Evolutionary conservation across 1,140 invertebrate genomes (phyloP).

Genomic region (Glossosoma conforme): DNA sequence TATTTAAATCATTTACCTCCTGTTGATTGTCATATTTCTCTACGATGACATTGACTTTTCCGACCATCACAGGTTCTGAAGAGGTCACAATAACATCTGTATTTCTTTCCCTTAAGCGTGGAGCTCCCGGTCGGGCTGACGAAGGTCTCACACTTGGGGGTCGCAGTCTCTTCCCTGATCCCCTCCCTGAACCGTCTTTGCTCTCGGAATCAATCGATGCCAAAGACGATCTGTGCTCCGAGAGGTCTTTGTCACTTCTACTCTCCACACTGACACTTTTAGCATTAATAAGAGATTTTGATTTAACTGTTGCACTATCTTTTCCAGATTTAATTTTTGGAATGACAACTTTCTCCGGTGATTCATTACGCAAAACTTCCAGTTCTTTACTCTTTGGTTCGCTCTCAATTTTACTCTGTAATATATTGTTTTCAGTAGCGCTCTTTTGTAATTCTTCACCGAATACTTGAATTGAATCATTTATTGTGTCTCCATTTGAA

Average conservation of each 20-base stretch:
- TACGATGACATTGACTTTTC: slow-evolving; percentile 64
- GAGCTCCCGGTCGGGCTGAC: slow-evolving; percentile 73
- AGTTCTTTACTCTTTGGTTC: slow-evolving; percentile 2
- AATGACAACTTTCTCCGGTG: slow-evolving; percentile 3
- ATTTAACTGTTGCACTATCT: slow-evolving; percentile 18
- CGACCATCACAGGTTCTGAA: slow-evolving; percentile 45
- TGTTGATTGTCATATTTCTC: slow-evolving; percentile 54
- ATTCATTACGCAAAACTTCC: neutral
- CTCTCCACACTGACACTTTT: slow-evolving; percentile 16
- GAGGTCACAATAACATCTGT: slow-evolving; percentile 50
- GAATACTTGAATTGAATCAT: neutral
- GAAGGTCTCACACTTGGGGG: slow-evolving; percentile 66
- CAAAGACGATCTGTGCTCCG: slow-evolving; percentile 15
- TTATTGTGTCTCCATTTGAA: neutral
- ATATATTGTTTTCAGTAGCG: slow-evolving; percentile 6
- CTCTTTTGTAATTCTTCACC: neutral
- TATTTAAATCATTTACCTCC: slow-evolving; percentile 13
- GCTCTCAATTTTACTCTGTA: neutral
- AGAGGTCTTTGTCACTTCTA: slow-evolving; percentile 14
- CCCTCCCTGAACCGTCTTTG: slow-evolving; percentile 17
- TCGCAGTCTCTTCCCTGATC: slow-evolving; percentile 51
- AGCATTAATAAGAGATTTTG: slow-evolving; percentile 13
- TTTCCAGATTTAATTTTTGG: neutral
- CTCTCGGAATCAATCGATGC: slow-evolving; percentile 7
- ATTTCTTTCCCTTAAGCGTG: slow-evolving; percentile 57